Conservation (phyloP, 2,888 invertebrate genomes). For the Epinotia nisella region DNA sequence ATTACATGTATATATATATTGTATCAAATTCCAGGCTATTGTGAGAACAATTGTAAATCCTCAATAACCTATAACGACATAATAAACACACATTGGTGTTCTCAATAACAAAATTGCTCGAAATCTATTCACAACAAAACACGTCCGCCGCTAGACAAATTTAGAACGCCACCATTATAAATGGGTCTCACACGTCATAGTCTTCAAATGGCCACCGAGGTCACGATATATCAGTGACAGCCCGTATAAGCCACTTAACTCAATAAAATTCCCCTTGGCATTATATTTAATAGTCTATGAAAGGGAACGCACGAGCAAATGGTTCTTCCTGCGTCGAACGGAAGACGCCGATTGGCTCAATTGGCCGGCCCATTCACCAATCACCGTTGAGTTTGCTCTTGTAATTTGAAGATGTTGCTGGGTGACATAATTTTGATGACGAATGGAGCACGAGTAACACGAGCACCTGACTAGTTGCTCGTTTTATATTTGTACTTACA, state of each 20-base stretch:
- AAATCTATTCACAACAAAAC: slow-evolving; percentile 72
- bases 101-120: slow-evolving; percentile 76
- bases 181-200: slow-evolving; percentile 38
- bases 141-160: slow-evolving; percentile 71
- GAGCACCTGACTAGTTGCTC: no score
- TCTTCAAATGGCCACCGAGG: slow-evolving; percentile 54
- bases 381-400: slow-evolving; percentile 64
- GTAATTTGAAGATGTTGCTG: slow-evolving; percentile 40
- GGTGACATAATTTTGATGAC: slow-evolving; percentile 37
- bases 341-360: slow-evolving; percentile 83
- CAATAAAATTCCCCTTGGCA: slow-evolving; percentile 82
- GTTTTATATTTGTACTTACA: not conserved
- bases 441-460: no score
- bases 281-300: slow-evolving; percentile 83
- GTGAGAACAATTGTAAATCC: slow-evolving; percentile 43
- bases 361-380: slow-evolving; percentile 79
- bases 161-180: slow-evolving; percentile 65
- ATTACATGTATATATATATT: slow-evolving; percentile 1
- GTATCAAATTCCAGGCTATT: not conserved
- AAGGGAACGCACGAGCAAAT: slow-evolving; percentile 76
- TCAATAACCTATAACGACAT: slow-evolving; percentile 55
- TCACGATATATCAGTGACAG: slow-evolving; percentile 58
- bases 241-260: slow-evolving; percentile 82
- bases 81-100: slow-evolving; percentile 60
- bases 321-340: slow-evolving; percentile 78